Evolutionary conservation across 1,140 invertebrate genomes (phyloP).

Genomic region (Drosophila arawakana): DNA sequence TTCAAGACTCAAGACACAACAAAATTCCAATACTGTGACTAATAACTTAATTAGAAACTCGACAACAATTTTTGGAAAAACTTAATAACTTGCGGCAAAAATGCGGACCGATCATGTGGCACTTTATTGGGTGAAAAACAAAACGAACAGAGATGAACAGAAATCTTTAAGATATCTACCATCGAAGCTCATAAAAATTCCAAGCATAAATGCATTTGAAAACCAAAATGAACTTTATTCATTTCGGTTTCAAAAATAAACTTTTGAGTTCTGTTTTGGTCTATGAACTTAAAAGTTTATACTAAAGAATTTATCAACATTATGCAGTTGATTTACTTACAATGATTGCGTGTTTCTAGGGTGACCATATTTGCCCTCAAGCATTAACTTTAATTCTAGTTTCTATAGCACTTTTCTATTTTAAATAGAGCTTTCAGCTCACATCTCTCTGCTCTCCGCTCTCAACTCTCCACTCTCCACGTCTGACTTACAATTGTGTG

Average conservation of each 20-base stretch:
- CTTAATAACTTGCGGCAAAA: slow-evolving; percentile 76
- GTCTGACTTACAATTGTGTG: not conserved
- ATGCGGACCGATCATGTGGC: slow-evolving; percentile 52
- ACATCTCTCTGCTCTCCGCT: not conserved
- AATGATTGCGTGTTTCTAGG: too few species aligned
- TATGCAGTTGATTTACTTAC: not conserved
- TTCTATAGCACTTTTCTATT: not conserved
- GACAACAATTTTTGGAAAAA: slow-evolving; percentile 48
- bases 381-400: not conserved
- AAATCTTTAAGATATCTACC: slow-evolving; percentile 67
- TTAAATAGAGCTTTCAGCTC: not conserved
- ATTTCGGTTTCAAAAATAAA: slow-evolving; percentile 68
- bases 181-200: slow-evolving; percentile 75
- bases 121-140: slow-evolving; percentile 81
- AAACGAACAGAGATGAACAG: slow-evolving; percentile 57
- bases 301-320: too few species aligned
- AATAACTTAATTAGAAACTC: slow-evolving; percentile 81
- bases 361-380: too few species aligned
- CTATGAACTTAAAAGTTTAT: not conserved
- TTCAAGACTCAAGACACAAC: slow-evolving; percentile 12
- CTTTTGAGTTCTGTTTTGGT: slow-evolving; percentile 44
- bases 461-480: not conserved
- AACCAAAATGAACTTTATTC: slow-evolving; percentile 25
- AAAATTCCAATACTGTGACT: slow-evolving; percentile 69
- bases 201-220: slow-evolving; percentile 71